Percentiles rank a stretch among this genome's conserved stretches.
phyloP scores from a whole-genome alignment of 2,888 invertebrate genomes.

The Eupsilia transversa region DNA sequence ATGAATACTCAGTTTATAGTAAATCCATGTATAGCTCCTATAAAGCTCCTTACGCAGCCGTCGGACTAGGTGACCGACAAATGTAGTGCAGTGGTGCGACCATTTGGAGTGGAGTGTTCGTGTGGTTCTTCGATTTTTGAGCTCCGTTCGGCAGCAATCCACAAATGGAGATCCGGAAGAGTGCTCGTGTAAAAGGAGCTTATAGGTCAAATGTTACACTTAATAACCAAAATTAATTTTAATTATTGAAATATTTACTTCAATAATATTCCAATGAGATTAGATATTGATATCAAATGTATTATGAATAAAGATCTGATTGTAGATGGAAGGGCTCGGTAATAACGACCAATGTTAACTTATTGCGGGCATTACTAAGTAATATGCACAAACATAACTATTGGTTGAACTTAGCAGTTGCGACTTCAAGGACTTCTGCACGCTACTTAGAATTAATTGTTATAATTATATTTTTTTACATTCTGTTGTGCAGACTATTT shows the following conservation, averaged over 20 bases:
- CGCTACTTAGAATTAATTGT: slow-evolving; percentile 10
- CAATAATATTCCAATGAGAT: slow-evolving; percentile 55
- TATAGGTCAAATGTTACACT: slow-evolving; percentile 57
- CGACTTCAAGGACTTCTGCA: slow-evolving; percentile 38
- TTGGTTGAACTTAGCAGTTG: slow-evolving; percentile 20
- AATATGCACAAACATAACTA: slow-evolving; percentile 66
- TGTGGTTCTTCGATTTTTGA: too few species aligned
- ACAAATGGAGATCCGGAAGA: too few species aligned
- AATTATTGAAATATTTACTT: slow-evolving; percentile 21
- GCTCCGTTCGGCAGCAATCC: too few species aligned
- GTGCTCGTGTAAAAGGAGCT: too few species aligned
- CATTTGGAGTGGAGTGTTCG: too few species aligned
- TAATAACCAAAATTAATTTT: slow-evolving; percentile 41
- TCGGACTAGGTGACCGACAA: too few species aligned
- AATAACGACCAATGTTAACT: slow-evolving; percentile 66
- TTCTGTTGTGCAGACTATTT: slow-evolving; percentile 1
- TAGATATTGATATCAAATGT: slow-evolving; percentile 58
- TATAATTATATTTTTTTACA: slow-evolving; percentile 5
- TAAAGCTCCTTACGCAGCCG: too few species aligned
- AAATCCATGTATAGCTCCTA: slow-evolving; percentile 51
- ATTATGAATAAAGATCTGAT: slow-evolving; percentile 60
- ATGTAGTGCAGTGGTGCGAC: too few species aligned
- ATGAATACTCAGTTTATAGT: slow-evolving; percentile 62
- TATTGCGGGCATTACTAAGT: slow-evolving; percentile 69
- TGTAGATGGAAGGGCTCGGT: slow-evolving; percentile 52